A percentile compares a stretch with the other conserved stretches of the same genome.
These are phyloP conservation scores for Channallabes apus DNA, from an alignment of 2,797 vertebrate genomes.

Conservation along the genomic window DNA sequence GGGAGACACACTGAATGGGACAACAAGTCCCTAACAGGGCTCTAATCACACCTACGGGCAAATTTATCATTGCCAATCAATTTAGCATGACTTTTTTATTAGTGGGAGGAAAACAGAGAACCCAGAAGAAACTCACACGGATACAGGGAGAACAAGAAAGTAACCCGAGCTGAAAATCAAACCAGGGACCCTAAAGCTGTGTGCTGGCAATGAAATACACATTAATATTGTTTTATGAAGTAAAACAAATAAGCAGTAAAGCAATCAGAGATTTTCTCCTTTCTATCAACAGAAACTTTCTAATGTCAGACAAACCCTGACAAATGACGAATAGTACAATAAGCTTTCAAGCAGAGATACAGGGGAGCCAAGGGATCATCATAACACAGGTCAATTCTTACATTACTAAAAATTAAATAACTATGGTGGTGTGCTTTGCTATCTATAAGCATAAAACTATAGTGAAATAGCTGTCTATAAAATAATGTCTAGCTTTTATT, in stretches of 20 bases:
- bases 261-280: constrained; percentile 22
- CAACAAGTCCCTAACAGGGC: not conserved
- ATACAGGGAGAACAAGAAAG: not conserved
- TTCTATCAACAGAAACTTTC: constrained; percentile 31
- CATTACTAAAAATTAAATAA: not conserved
- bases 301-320: constrained; percentile 25
- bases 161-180: not conserved
- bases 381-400: not conserved
- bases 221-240: constrained; percentile 42
- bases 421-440: not conserved
- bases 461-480: not conserved
- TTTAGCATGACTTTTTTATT: not conserved
- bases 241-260: constrained; percentile 11
- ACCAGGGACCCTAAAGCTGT: not conserved
- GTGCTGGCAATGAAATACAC: constrained; percentile 13
- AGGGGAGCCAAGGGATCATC: not conserved
- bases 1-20: not conserved
- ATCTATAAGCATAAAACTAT: not conserved
- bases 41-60: not conserved
- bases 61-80: not conserved
- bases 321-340: constrained; percentile 16
- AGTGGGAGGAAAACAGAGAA: not conserved
- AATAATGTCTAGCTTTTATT: not conserved
- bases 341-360: not conserved
- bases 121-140: not conserved